A percentile compares a stretch with the other conserved stretches of the same genome.
phyloP scores from a whole-genome alignment of 2,888 invertebrate species.

The Leucania comma region DNA sequence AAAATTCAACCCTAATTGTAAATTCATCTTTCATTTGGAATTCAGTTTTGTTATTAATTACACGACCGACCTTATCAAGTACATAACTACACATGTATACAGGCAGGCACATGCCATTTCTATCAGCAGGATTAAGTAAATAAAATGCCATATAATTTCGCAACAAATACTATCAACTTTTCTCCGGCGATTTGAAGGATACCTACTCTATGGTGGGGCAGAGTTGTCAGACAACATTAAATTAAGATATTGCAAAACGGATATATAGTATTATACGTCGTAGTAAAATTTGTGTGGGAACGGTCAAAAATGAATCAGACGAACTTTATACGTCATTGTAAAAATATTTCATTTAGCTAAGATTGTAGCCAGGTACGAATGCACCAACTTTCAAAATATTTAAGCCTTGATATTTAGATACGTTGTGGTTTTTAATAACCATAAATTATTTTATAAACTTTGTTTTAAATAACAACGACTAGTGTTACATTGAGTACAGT shows the following conservation, averaged over 20 bases:
- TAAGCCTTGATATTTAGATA: slow-evolving; percentile 40
- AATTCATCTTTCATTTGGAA: slow-evolving; percentile 14
- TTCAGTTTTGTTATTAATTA: slow-evolving; percentile 6
- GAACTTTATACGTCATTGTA: slow-evolving; percentile 12
- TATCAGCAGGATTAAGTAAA: slow-evolving; percentile 57
- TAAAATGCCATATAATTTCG: slow-evolving; percentile 64
- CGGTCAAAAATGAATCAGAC: slow-evolving; percentile 34
- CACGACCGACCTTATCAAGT: slow-evolving; percentile 22
- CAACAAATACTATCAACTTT: slow-evolving; percentile 61
- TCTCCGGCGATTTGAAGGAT: slow-evolving; percentile 64
- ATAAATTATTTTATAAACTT: neutral
- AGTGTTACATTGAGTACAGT: neutral
- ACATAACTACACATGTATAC: slow-evolving; percentile 18
- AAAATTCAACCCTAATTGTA: too few species aligned
- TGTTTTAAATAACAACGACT: neutral
- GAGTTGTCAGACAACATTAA: slow-evolving; percentile 46
- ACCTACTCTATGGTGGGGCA: slow-evolving; percentile 46
- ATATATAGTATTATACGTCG: slow-evolving; percentile 26
- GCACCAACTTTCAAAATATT: slow-evolving; percentile 29
- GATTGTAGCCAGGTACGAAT: neutral
- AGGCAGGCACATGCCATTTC: slow-evolving; percentile 9
- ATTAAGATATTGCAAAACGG: slow-evolving; percentile 55
- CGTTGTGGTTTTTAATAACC: slow-evolving; percentile 11
- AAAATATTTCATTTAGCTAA: slow-evolving; percentile 22
- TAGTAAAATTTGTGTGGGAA: slow-evolving; percentile 38